These are phyloP conservation scores for Pseudachorutes palmiensis DNA, from an alignment of 1,140 invertebrate genomes.

Conservation along the genomic window DNA sequence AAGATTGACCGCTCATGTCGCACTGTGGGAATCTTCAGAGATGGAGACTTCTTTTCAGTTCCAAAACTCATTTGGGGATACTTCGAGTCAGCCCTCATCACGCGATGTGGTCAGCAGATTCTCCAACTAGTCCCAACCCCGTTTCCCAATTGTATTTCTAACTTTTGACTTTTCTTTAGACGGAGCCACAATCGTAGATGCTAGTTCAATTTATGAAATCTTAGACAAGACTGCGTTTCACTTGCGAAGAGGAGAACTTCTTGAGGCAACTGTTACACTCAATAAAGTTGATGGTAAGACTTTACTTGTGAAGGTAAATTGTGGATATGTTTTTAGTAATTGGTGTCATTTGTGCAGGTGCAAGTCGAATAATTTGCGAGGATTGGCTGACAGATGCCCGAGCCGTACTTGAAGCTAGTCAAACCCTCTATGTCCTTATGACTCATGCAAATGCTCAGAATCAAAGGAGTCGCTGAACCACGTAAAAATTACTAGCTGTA, in stretches of 20 bases:
- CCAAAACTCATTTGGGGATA: slow-evolving; percentile 22
- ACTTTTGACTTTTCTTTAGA: slow-evolving; percentile 22
- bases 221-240: slow-evolving; percentile 23
- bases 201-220: slow-evolving; percentile 20
- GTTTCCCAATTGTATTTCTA: slow-evolving; percentile 11
- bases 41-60: slow-evolving; percentile 21
- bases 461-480: too few relatives aligned
- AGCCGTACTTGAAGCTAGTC: slow-evolving; percentile 30
- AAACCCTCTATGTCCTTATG: slow-evolving; percentile 32
- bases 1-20: slow-evolving; percentile 27
- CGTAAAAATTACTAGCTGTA: too few relatives aligned
- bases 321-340: neutral
- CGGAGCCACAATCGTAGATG: slow-evolving; percentile 7
- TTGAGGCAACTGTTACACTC: slow-evolving; percentile 25
- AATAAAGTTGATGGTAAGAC: slow-evolving; percentile 27
- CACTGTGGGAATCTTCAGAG: slow-evolving; percentile 21
- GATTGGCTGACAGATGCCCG: slow-evolving; percentile 34
- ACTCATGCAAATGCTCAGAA: slow-evolving; percentile 31
- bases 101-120: slow-evolving; percentile 24
- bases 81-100: slow-evolving; percentile 16
- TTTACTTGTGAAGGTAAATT: neutral
- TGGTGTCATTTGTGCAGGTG: slow-evolving; percentile 11
- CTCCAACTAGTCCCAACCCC: neutral
- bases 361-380: slow-evolving; percentile 25
- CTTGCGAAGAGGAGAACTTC: slow-evolving; percentile 29